These are phyloP conservation scores for Theristicus caerulescens DNA, from an alignment of 2,113 vertebrate species.

Conservation along the genomic window DNA sequence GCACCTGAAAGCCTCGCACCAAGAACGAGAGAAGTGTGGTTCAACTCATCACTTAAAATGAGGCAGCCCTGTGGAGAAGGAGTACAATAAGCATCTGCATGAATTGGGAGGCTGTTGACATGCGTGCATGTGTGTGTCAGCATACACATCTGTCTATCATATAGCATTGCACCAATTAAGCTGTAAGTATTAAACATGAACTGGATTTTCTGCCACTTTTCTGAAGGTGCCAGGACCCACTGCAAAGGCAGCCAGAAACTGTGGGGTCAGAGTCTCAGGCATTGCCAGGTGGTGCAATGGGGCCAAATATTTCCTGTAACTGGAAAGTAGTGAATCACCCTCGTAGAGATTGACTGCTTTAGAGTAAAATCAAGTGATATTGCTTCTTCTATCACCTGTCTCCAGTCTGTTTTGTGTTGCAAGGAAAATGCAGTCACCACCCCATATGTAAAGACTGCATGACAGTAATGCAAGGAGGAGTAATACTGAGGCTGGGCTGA, in stretches of 20 bases:
- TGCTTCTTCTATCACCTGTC: neutral
- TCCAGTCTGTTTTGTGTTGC: neutral
- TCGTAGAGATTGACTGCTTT: neutral
- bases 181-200: neutral
- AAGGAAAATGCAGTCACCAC: neutral
- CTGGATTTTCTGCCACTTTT: neutral
- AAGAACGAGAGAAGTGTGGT: slow-evolving; percentile 90
- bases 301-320: neutral
- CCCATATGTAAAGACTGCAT: neutral
- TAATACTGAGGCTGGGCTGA: neutral
- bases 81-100: neutral
- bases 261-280: neutral
- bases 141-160: accelerated
- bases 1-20: slow-evolving; percentile 91
- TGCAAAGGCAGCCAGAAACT: neutral
- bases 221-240: neutral
- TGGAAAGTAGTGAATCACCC: neutral
- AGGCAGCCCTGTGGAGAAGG: slow-evolving; percentile 85
- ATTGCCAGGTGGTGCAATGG: neutral
- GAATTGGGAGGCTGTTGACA: neutral
- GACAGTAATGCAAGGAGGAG: neutral
- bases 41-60: slow-evolving; percentile 94
- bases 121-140: neutral
- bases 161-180: neutral
- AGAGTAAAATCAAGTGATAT: neutral